phyloP scores from a whole-genome alignment of 2,888 invertebrate species.

The Ophioninae sp. region DNA sequence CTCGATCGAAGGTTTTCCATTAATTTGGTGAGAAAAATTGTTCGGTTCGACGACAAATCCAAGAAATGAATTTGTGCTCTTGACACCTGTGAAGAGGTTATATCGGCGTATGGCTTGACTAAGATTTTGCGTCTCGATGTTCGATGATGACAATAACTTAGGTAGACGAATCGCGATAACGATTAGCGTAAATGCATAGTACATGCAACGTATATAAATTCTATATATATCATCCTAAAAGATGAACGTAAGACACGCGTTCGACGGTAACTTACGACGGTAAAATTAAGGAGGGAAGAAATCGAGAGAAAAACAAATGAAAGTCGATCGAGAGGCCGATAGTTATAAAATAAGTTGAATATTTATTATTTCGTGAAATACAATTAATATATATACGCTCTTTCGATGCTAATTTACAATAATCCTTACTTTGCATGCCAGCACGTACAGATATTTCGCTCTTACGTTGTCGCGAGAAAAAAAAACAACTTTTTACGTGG shows the following conservation, averaged over 20 bases:
- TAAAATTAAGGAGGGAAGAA: conserved; percentile 16
- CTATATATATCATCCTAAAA: conserved; percentile 2
- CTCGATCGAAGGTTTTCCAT: too few species aligned
- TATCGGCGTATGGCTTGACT: conserved; percentile 50
- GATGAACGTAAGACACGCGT: neutral
- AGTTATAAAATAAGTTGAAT: conserved; percentile 76
- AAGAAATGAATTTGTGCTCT: neutral
- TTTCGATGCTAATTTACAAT: conserved; percentile 72
- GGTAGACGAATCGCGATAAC: conserved; percentile 67
- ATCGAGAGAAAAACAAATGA: conserved; percentile 58
- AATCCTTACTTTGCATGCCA: conserved; percentile 67
- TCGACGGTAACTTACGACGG: conserved; percentile 36
- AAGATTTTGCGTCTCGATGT: conserved; percentile 66
- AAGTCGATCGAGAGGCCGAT: conserved; percentile 66
- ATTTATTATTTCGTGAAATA: conserved; percentile 76
- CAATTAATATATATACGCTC: conserved; percentile 76
- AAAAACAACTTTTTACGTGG: conserved; percentile 16
- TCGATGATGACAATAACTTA: conserved; percentile 76
- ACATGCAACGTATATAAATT: neutral
- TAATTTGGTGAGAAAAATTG: too few species aligned
- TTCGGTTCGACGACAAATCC: neutral
- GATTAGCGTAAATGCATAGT: conserved; percentile 52
- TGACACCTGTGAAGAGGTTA: neutral
- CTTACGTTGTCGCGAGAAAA: conserved; percentile 17
- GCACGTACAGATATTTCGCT: conserved; percentile 63